phyloP scores from a whole-genome alignment of 2,888 invertebrate species.

The Melieria omissa region DNA sequence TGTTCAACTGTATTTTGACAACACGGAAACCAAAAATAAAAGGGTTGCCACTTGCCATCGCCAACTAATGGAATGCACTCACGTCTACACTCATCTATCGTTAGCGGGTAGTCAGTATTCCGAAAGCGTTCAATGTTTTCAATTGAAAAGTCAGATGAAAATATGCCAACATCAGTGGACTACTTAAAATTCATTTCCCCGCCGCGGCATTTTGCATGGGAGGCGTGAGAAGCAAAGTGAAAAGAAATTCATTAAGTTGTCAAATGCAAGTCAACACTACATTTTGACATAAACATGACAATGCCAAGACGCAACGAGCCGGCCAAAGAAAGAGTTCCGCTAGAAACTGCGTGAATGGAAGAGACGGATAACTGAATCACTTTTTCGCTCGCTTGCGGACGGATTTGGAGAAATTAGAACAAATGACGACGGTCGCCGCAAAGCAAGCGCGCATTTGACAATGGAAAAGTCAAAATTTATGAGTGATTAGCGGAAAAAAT shows the following conservation, averaged over 20 bases:
- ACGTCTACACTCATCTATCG: too few relatives aligned
- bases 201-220: not conserved
- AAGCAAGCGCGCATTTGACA: slow-evolving; percentile 16
- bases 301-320: slow-evolving; percentile 17
- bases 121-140: too few relatives aligned
- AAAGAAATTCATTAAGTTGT: slow-evolving; percentile 45
- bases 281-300: slow-evolving; percentile 47
- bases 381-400: not conserved
- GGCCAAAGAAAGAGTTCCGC: not conserved
- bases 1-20: too few relatives aligned
- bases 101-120: too few relatives aligned
- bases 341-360: not conserved
- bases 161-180: not conserved
- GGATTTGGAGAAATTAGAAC: not conserved
- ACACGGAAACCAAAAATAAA: too few relatives aligned
- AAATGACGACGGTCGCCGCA: not conserved
- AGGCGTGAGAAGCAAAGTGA: not conserved
- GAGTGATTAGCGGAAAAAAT: slow-evolving; percentile 34
- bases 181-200: slow-evolving; percentile 7
- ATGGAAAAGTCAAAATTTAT: slow-evolving; percentile 27
- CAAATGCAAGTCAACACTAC: slow-evolving; percentile 43
- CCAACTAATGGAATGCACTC: too few relatives aligned
- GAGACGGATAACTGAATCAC: not conserved
- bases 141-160: not conserved
- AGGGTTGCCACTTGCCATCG: too few relatives aligned